Conservation (phyloP, 2,888 invertebrate genomes). For the Shargacucullia verbasci region DNA sequence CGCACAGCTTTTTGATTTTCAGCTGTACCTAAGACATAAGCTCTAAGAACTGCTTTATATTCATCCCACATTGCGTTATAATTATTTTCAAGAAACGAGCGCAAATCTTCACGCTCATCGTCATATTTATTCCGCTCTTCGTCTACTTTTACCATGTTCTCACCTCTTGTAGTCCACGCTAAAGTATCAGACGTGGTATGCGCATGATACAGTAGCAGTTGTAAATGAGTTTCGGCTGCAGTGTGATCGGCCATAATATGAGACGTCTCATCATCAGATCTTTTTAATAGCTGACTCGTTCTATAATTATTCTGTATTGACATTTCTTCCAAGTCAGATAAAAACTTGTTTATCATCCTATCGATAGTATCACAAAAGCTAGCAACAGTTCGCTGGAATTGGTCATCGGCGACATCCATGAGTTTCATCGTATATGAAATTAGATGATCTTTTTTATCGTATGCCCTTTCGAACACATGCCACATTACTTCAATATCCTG, state of each 20-base stretch:
- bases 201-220: conserved; percentile 76
- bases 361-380: conserved; percentile 90
- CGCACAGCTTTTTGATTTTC: conserved; percentile 82
- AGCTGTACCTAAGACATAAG: conserved; percentile 76
- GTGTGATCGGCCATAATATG: conserved; percentile 71
- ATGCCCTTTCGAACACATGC: conserved; percentile 86
- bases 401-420: conserved; percentile 90
- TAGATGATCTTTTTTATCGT: conserved; percentile 89
- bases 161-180: conserved; percentile 80
- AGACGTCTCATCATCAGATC: conserved; percentile 66
- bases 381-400: conserved; percentile 90
- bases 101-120: conserved; percentile 75
- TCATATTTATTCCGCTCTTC: conserved; percentile 76
- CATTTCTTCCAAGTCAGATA: conserved; percentile 73
- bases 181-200: conserved; percentile 74
- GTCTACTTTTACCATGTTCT: conserved; percentile 81
- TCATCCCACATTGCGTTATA: conserved; percentile 80
- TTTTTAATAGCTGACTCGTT: conserved; percentile 67
- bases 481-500: conserved; percentile 81
- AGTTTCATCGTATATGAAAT: conserved; percentile 88
- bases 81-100: conserved; percentile 76
- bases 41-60: conserved; percentile 78
- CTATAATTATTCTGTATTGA: conserved; percentile 71
- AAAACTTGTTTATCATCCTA: conserved; percentile 87
- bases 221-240: conserved; percentile 80